phyloP scores from a whole-genome alignment of 37 sponge, comb jelly and placozoan species.

The Agelas oroides region DNA sequence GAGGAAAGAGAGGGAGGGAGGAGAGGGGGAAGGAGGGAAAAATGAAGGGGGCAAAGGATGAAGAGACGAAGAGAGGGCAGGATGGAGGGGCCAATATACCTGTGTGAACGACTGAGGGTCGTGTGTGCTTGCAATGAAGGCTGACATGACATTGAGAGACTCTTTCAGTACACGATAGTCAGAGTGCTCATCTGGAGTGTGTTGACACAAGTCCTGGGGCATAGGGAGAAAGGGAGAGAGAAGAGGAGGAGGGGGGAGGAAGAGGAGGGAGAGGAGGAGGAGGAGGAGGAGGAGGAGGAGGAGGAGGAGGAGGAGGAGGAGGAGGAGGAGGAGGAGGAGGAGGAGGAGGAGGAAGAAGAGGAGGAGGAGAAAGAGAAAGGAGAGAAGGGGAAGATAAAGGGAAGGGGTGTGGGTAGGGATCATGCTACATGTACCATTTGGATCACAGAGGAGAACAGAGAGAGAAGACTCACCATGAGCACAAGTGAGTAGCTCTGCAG shows the following conservation, averaged over 20 bases:
- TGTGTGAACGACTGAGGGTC: conserved; percentile 82
- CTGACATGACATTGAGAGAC: conserved; percentile 82
- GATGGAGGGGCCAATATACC: conserved; percentile 12
- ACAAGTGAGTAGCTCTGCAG: conserved; percentile 90
- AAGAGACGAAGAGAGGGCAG: too few relatives aligned
- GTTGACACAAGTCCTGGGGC: conserved; percentile 80
- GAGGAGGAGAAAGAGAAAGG: background rate
- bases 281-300: background rate
- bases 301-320: background rate
- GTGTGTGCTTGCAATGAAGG: conserved; percentile 87
- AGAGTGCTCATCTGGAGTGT: conserved; percentile 76
- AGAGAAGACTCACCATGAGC: conserved; percentile 65
- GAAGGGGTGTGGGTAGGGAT: background rate
- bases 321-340: background rate
- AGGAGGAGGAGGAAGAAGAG: background rate
- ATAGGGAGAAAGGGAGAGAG: background rate
- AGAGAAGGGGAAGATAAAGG: background rate
- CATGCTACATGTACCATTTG: background rate
- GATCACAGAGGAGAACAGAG: background rate
- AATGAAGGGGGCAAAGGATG: background rate
- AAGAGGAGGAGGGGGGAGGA: background rate
- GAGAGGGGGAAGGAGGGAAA: too few relatives aligned
- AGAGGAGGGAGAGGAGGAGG: background rate
- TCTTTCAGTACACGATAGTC: conserved; percentile 72
- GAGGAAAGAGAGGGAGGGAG: background rate